phyloP scores from a whole-genome alignment of 2,113 vertebrate species.

The Ardeotis arabs region DNA sequence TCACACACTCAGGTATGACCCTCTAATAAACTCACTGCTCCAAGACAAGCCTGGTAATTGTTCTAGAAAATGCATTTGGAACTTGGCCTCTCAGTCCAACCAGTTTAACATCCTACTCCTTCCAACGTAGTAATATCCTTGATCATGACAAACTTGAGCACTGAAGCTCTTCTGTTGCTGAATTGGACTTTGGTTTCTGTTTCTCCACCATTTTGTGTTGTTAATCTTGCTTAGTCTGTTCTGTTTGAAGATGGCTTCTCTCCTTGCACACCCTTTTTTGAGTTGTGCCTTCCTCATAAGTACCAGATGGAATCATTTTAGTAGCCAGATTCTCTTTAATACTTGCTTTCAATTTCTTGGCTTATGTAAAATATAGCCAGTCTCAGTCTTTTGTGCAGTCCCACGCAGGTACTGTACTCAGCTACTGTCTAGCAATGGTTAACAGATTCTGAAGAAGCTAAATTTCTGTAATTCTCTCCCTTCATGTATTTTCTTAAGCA shows the following conservation, averaged over 20 bases:
- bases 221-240: neutral
- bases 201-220: neutral
- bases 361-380: neutral
- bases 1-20: neutral
- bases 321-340: neutral
- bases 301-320: neutral
- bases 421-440: neutral
- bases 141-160: neutral
- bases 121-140: neutral
- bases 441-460: neutral
- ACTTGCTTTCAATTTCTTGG: neutral
- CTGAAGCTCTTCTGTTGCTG: neutral
- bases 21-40: neutral
- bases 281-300: neutral
- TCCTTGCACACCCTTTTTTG: neutral
- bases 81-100: neutral
- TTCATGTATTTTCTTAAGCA: neutral
- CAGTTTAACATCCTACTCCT: neutral
- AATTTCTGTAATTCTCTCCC: neutral
- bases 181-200: neutral
- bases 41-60: neutral
- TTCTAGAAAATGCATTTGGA: neutral
- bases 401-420: neutral
- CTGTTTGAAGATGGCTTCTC: neutral
- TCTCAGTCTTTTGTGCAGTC: neutral